Evolutionary conservation across 2,888 invertebrate genomes (phyloP).

Genomic region (Hypena proboscidalis): DNA sequence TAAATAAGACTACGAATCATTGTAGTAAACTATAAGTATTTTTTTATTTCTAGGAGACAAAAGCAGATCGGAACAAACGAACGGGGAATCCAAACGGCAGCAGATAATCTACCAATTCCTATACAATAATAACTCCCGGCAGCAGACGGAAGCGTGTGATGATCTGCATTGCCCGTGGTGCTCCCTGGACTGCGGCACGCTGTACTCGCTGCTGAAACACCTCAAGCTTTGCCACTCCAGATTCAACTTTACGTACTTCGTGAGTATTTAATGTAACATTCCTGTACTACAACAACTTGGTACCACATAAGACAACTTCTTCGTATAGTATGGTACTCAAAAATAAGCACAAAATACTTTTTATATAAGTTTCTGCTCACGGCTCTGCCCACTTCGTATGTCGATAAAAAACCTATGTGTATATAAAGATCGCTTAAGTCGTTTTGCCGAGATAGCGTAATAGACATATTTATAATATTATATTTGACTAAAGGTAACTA

Average conservation of each 20-base stretch:
- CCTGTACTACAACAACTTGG: no score
- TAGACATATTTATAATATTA: no score
- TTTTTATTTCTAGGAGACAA: constrained; percentile 58
- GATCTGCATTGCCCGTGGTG: constrained; percentile 99
- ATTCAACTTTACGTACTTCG: constrained; percentile 96
- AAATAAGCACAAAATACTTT: no score
- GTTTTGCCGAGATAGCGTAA: no score
- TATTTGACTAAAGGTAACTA: no score
- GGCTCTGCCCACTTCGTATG: no score
- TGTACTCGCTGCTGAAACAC: constrained; percentile 96
- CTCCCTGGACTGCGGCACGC: constrained; percentile 93
- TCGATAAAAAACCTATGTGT: no score
- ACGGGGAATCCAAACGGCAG: constrained; percentile 78
- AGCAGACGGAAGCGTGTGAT: constrained; percentile 97
- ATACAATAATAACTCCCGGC: constrained; percentile 97
- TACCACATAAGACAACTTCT: no score
- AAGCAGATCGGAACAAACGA: constrained; percentile 55
- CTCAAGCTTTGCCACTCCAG: constrained; percentile 96
- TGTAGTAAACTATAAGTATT: no score
- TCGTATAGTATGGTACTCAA: no score
- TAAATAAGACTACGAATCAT: neutral
- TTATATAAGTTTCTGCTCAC: no score
- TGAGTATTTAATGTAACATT: constrained; percentile 75
- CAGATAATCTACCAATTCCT: constrained; percentile 98
- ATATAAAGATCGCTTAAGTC: neutral